These are phyloP conservation scores for Cassiopea andromeda DNA, from an alignment of 30 jellyfish, hydroid and myxozoan species.

Conservation along the genomic window DNA sequence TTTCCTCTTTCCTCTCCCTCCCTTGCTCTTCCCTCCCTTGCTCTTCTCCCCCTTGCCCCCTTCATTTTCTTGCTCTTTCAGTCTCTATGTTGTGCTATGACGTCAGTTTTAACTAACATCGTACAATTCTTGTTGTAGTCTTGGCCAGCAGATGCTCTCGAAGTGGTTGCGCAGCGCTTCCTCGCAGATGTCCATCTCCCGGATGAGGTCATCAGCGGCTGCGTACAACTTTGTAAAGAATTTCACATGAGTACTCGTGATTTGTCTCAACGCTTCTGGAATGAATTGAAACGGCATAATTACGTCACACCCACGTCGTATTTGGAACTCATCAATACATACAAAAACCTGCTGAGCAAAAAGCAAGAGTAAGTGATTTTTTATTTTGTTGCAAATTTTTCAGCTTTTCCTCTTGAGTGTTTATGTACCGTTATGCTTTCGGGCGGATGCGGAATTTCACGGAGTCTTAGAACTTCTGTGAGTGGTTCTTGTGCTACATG, in stretches of 20 bases:
- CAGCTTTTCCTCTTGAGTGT: background rate
- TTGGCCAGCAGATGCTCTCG: constrained; percentile 99
- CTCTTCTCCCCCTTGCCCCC: too few relatives aligned
- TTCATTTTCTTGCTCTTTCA: too few relatives aligned
- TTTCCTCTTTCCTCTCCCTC: too few relatives aligned
- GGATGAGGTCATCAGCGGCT: constrained; percentile 81
- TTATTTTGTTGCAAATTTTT: background rate
- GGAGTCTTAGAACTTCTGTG: too few relatives aligned
- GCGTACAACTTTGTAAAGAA: constrained; percentile 94
- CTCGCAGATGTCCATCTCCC: constrained; percentile 94
- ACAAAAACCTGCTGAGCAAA: constrained; percentile 86
- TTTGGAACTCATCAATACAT: constrained; percentile 94
- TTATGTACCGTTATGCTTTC: background rate
- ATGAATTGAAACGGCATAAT: constrained; percentile 94
- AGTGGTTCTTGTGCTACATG: too few relatives aligned
- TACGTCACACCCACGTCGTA: constrained; percentile 99
- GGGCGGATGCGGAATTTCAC: too few relatives aligned
- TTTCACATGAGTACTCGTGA: constrained; percentile 96
- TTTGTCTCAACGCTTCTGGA: constrained; percentile 86
- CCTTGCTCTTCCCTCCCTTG: too few relatives aligned
- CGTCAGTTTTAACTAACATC: background rate
- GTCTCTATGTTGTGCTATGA: background rate
- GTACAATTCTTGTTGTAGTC: constrained; percentile 53
- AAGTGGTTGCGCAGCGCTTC: constrained; percentile 99
- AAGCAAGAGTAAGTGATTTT: constrained; percentile 87